A percentile compares a stretch with the other conserved stretches of the same genome.
Conservation (phyloP, 2,888 invertebrate species). For the Tenthredo amoena region DNA sequence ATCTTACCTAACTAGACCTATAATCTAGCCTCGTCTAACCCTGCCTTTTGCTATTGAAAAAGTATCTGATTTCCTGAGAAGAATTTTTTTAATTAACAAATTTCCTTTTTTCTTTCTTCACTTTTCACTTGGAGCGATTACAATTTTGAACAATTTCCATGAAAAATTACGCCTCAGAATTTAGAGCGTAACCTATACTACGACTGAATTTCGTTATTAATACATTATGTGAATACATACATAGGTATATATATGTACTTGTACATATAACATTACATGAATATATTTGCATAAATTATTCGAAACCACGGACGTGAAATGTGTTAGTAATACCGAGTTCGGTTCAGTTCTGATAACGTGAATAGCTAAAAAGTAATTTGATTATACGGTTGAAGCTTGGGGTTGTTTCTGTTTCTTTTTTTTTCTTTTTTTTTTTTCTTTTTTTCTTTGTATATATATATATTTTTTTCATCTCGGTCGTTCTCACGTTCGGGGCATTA, state of each 20-base stretch:
- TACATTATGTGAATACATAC: neutral
- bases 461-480: neutral
- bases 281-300: neutral
- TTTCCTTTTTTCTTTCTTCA: neutral
- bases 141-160: neutral
- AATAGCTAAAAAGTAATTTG: slow-evolving; percentile 5
- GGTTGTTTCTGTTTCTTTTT: neutral
- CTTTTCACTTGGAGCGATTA: neutral
- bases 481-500: slow-evolving; percentile 42
- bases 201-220: neutral
- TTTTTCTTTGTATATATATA: neutral
- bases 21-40: neutral
- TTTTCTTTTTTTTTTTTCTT: neutral
- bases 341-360: neutral
- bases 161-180: neutral
- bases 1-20: slow-evolving; percentile 15
- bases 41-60: neutral
- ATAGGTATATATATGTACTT: neutral
- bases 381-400: neutral
- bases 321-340: neutral
- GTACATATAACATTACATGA: neutral
- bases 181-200: neutral
- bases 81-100: neutral
- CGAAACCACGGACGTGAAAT: neutral
- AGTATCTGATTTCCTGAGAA: neutral